Conservation (phyloP, 2,113 vertebrate genomes). For the Trichechus manatus region DNA sequence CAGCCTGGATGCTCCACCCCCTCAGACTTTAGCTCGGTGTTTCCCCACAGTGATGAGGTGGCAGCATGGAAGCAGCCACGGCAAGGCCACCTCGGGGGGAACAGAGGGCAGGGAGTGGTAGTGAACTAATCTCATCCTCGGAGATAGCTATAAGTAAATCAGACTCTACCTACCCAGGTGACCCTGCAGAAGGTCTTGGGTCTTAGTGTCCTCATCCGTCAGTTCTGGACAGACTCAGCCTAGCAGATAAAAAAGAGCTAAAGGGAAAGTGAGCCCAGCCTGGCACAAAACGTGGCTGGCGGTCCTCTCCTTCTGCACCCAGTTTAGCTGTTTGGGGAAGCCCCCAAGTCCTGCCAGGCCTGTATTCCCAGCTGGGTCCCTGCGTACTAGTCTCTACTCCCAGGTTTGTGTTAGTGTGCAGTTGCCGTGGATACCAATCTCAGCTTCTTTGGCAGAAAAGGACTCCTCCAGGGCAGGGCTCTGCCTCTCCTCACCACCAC, state of each 20-base stretch:
- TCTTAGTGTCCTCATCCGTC: slow-evolving; percentile 39
- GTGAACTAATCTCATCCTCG: background rate
- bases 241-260: background rate
- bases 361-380: slow-evolving; percentile 45
- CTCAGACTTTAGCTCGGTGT: background rate
- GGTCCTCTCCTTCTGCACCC: background rate
- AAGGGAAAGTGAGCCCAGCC: background rate
- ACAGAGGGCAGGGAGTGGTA: background rate
- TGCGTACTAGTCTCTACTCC: slow-evolving; percentile 20
- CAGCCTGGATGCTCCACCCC: background rate
- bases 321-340: slow-evolving; percentile 56
- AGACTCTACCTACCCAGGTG: background rate
- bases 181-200: background rate
- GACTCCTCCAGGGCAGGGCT: slow-evolving; percentile 75
- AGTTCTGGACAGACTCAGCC: background rate
- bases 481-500: slow-evolving; percentile 51
- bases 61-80: background rate
- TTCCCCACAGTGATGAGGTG: background rate
- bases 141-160: background rate
- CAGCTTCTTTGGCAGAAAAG: slow-evolving; percentile 74
- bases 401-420: slow-evolving; percentile 55
- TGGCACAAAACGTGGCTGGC: background rate
- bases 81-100: background rate
- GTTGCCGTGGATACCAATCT: slow-evolving; percentile 76
- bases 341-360: background rate